Evolutionary conservation across 2,888 invertebrate genomes (phyloP).

Genomic region (Chrysolina americana): DNA sequence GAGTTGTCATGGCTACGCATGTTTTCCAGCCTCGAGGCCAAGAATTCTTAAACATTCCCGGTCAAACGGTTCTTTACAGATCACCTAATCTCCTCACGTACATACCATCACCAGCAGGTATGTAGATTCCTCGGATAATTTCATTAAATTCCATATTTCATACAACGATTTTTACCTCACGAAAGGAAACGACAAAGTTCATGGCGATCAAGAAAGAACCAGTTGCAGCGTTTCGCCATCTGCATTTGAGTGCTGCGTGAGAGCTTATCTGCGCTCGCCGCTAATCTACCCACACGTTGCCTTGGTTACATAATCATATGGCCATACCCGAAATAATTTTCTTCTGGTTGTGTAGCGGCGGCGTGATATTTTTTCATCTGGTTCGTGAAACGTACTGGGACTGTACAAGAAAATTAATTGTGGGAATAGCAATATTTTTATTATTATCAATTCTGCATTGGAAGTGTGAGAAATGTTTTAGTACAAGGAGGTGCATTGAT

Average conservation of each 20-base stretch:
- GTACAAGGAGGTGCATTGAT: no score
- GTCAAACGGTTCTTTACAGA: neutral
- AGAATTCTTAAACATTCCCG: neutral
- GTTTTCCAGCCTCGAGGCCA: neutral
- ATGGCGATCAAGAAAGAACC: conserved; percentile 61
- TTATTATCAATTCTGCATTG: no score
- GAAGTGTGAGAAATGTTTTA: no score
- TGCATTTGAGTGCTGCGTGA: conserved; percentile 48
- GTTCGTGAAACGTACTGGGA: neutral
- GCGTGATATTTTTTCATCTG: neutral
- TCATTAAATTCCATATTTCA: conserved; percentile 37
- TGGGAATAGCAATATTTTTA: no score
- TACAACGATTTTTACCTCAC: conserved; percentile 34
- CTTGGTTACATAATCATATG: conserved; percentile 53
- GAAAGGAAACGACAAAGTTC: conserved; percentile 53
- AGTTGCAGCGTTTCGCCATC: conserved; percentile 46
- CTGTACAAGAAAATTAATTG: no score
- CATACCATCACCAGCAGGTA: neutral
- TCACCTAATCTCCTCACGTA: neutral
- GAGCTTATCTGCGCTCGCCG: conserved; percentile 55
- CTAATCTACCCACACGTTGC: conserved; percentile 59
- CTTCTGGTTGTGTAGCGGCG: conserved; percentile 21
- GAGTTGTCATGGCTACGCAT: neutral
- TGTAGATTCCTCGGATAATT: conserved; percentile 27
- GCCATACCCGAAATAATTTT: conserved; percentile 43